Percentiles rank a stretch among this genome's conserved stretches.
These are phyloP conservation scores for Hypomecis atomaria DNA, from an alignment of 2,888 invertebrate species.

Conservation along the genomic window DNA sequence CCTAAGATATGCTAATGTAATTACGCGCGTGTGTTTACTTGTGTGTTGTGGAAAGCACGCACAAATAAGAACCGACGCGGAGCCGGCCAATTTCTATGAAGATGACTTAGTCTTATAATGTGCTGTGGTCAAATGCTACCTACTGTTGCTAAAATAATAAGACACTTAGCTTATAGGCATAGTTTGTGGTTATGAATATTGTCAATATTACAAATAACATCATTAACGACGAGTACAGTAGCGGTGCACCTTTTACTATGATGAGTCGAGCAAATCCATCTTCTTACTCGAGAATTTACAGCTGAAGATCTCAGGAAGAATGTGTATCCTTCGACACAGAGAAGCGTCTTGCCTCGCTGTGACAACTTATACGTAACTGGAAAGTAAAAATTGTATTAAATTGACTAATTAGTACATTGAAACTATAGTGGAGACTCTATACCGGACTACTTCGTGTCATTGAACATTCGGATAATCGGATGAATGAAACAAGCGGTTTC, in stretches of 20 bases:
- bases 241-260: conserved; percentile 15
- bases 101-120: too few relatives aligned
- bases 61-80: too few relatives aligned
- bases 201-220: conserved; percentile 13
- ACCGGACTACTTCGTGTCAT: too few relatives aligned
- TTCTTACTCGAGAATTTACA: not conserved
- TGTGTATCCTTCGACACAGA: conserved; percentile 38
- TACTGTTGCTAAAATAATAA: too few relatives aligned
- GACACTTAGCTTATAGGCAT: too few relatives aligned
- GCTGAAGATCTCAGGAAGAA: conserved; percentile 21
- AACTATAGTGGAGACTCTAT: not conserved
- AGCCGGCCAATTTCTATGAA: too few relatives aligned
- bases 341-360: conserved; percentile 36
- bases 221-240: not conserved
- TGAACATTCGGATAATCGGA: too few relatives aligned
- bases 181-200: conserved; percentile 14
- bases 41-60: too few relatives aligned
- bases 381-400: conserved; percentile 4
- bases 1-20: too few relatives aligned
- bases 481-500: too few relatives aligned
- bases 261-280: conserved; percentile 9
- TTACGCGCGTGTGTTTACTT: too few relatives aligned
- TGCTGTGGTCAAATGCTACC: too few relatives aligned
- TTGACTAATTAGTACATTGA: not conserved
- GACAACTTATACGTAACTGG: conserved; percentile 27